Evolutionary conservation across 2,888 invertebrate species (phyloP), one percentile per base, ranked within the genome.

Genomic region (Troilus luridus): DNA sequence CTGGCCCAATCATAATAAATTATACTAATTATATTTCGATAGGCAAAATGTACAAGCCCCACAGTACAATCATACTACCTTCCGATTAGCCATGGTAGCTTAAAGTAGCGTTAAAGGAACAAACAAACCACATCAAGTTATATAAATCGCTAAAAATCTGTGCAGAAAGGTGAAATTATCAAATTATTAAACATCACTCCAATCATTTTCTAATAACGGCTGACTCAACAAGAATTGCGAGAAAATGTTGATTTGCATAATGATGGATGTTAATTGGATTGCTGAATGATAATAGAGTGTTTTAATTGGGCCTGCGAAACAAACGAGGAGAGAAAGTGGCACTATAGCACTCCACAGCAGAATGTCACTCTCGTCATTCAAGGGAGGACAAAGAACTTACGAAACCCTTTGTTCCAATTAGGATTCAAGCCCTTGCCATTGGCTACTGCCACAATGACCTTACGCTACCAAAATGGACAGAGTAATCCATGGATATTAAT

Each of bases 291-390:
- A 77, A 77, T 85, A 56, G 85, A 56, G 56, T 56, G n/a, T 85
- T 85, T 85, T 85, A 85, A 85, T 85, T 85, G 85, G 85, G n/a
- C 11, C 85, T 21, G 19, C 12, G 85, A 85, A 85, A 85, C 85
- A 56, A 85, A 85, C 85, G 85, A 85, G n/a, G 11, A 56, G 85
- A 21, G 85, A 85, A 85, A 85, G 85, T 85, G 54, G 11, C 56
- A 54, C n/a, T n/a, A 19, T 11, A n/a, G n/a, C 21, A 11, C 56
- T 58, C n/a, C 11, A 85, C 56, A 56, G 56, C 85, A 12, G 56
- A 58, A 54, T 85, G 85, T 85, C 85, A 6, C 85, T 85, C 56
- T n/a, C 56, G 85, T 85, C 85, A 85, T 58, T 56, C 85, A 10
- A 8, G 8, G 6, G 8, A 21, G 85, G n/a, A 85, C 85, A 85